Evolutionary conservation across 2,113 vertebrate species (phyloP).

Genomic region (Mormyrus lacerda): DNA sequence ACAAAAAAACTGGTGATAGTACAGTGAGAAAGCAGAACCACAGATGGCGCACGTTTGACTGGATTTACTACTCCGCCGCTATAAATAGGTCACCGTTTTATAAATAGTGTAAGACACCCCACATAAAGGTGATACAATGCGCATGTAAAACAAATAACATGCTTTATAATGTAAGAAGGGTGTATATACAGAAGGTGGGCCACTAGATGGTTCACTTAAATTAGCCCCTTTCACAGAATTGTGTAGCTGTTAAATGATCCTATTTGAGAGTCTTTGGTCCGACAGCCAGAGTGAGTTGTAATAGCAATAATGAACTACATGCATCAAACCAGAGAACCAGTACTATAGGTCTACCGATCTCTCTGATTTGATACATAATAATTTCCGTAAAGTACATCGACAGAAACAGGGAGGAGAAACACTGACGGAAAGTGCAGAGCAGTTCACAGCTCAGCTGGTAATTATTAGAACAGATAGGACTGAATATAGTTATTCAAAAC

Average conservation of each 20-base stretch:
- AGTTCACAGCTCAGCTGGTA: not conserved
- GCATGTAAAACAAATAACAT: not conserved
- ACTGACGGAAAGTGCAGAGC: not conserved
- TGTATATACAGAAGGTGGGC: not conserved
- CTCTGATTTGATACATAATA: not conserved
- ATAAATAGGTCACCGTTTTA: not conserved
- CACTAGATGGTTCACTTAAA: not conserved
- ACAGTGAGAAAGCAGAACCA: not conserved
- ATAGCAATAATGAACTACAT: not conserved
- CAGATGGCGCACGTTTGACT: not conserved
- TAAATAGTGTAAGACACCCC: slow-evolving; percentile 6
- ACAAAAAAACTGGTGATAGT: not conserved
- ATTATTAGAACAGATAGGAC: not conserved
- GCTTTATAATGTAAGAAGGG: not conserved
- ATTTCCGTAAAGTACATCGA: not conserved
- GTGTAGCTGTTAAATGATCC: not conserved
- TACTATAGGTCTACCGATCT: too few relatives aligned
- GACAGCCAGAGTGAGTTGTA: not conserved
- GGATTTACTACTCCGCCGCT: not conserved
- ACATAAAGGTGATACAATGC: not conserved
- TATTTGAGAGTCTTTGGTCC: not conserved
- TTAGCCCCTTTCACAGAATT: not conserved
- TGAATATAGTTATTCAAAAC: not conserved
- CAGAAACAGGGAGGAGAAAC: not conserved
- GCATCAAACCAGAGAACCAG: not conserved